phyloP scores from a whole-genome alignment of 2,113 vertebrate genomes.

The Clarias gariepinus region DNA sequence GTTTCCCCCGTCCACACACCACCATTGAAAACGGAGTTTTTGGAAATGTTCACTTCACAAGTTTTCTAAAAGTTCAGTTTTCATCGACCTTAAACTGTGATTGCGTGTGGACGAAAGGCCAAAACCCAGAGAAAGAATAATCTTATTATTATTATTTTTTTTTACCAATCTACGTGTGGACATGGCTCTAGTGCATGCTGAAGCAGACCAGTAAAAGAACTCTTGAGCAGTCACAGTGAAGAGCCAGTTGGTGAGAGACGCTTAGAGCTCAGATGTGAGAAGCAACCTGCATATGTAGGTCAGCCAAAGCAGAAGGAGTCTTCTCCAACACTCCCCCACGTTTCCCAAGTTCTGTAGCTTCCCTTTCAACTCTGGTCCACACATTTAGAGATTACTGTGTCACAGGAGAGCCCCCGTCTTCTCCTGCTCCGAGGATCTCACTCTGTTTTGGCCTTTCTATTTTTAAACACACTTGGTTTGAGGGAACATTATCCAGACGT shows the following conservation, averaged over 20 bases:
- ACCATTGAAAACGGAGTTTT: too few relatives aligned
- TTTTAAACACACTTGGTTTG: constrained; percentile 1
- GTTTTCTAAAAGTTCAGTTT: too few relatives aligned
- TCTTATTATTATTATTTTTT: too few relatives aligned
- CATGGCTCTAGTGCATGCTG: constrained; percentile 15
- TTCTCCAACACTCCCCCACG: constrained; percentile 72
- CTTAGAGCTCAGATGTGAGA: constrained; percentile 71
- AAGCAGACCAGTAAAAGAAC: constrained; percentile 69
- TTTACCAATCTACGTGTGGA: too few relatives aligned
- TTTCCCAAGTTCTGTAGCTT: constrained; percentile 66
- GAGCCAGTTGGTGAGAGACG: constrained; percentile 69
- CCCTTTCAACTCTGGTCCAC: constrained; percentile 48
- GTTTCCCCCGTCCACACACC: too few relatives aligned
- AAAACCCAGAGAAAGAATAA: too few relatives aligned
- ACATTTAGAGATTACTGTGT: constrained; percentile 42
- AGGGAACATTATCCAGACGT: not conserved
- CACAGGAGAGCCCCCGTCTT: constrained; percentile 29
- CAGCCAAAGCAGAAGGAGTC: constrained; percentile 76
- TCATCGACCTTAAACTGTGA: too few relatives aligned
- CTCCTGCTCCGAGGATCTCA: not conserved
- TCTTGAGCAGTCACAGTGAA: constrained; percentile 57
- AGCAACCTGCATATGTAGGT: constrained; percentile 79
- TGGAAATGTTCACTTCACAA: too few relatives aligned
- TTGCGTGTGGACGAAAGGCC: too few relatives aligned
- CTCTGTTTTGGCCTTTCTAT: constrained; percentile 20